Percentiles rank a stretch among this genome's conserved stretches.
Evolutionary conservation across 1,140 invertebrate genomes (phyloP).

Genomic region (Bombus polaris): DNA sequence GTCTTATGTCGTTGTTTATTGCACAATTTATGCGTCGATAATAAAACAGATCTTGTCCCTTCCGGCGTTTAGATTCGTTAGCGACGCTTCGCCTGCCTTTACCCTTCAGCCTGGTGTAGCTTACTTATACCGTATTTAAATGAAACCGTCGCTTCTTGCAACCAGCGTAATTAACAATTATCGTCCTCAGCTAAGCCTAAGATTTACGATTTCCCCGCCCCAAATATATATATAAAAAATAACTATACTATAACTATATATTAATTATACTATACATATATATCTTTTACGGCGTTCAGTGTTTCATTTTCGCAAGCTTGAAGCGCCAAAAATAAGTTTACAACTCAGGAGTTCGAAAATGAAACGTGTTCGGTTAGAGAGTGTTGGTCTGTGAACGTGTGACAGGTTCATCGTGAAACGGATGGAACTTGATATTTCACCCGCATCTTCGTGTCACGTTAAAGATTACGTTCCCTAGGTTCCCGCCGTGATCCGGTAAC

Average conservation of each 20-base stretch:
- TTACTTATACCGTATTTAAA: conserved; percentile 36
- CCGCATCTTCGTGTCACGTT: conserved; percentile 47
- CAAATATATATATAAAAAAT: not conserved
- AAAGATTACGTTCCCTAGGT: conserved; percentile 30
- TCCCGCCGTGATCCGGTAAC: conserved; percentile 51
- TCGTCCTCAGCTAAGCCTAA: conserved; percentile 3
- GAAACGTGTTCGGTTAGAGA: too few relatives aligned
- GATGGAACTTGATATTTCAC: conserved; percentile 50
- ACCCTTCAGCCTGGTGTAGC: not conserved
- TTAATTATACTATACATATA: not conserved
- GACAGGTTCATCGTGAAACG: not conserved
- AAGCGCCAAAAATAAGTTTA: not conserved
- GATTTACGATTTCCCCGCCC: conserved; percentile 23
- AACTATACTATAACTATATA: not conserved
- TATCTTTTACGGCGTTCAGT: too few relatives aligned
- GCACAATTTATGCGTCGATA: conserved; percentile 38
- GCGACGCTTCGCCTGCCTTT: conserved; percentile 16
- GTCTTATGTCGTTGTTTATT: conserved; percentile 47
- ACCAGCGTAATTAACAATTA: conserved; percentile 47
- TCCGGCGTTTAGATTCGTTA: conserved; percentile 55
- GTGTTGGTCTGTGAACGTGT: not conserved
- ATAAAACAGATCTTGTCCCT: conserved; percentile 50
- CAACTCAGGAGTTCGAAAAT: not conserved
- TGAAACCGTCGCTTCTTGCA: conserved; percentile 37
- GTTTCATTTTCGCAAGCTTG: not conserved